Evolutionary conservation across 2,797 vertebrate genomes (phyloP), one percentile per base, ranked within the genome.

Genomic region (Champsocephalus gunnari): DNA sequence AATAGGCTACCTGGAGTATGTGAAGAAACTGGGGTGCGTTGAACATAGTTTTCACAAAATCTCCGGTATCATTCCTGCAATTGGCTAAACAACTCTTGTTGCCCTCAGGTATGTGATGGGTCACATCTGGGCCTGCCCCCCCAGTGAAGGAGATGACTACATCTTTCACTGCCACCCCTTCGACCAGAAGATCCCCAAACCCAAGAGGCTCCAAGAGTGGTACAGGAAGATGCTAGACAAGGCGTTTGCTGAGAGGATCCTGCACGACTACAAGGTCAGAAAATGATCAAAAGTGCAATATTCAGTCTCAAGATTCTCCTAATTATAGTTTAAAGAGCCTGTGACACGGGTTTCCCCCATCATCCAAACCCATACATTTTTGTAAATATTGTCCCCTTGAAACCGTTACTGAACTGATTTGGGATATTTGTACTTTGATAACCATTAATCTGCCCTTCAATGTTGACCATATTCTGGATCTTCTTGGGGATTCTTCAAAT

Each of bases 141-240:
- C 98, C 32, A 99, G 98, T 73, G 98, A 99, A 92, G 98, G 98
- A 66, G 98, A 99, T 53, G 98, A 99, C 89, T 99, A 99, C 85
- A 99, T 99, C 87, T 99, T 99, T 88, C 98, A 99, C 78, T 99
- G 98, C 90, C 98, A 99, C 84, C 98, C 98, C 0, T 92, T 95
- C 12, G 98, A 99, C 91, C 98, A 99, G 91, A 99, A 99, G 93
- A 99, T 99, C 82, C 98, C 98, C 19, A 99, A 99, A 82, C 98
- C 98, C 51, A 99, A 99, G 90, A 96, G 98, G 74, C 92, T 99
- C 67, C 98, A 99, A 70, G 98, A 99, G 61, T 99, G 98, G 98
- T 99, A 99, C 92, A 96, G 97, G 85, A 99, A 99, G 92, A 99
- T 99, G 98, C 93, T 99, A 92, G 98, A 99, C 91, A 99, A 99